phyloP scores from a whole-genome alignment of 2,888 invertebrate genomes.

The Macrophya annulata region DNA sequence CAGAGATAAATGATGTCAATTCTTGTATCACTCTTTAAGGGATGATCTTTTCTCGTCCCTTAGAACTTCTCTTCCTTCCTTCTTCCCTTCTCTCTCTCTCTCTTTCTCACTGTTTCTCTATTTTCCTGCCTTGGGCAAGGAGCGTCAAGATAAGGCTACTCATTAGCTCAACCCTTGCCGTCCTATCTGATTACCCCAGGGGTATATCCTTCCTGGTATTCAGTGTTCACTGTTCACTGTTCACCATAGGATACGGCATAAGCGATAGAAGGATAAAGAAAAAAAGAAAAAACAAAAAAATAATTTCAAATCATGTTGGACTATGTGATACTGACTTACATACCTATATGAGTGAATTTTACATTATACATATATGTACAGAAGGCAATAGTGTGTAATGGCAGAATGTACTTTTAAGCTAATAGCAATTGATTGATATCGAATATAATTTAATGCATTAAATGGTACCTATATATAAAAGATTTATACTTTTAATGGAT shows the following conservation, averaged over 20 bases:
- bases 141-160: conserved; percentile 48
- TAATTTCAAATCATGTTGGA: background rate
- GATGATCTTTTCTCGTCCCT: conserved; percentile 44
- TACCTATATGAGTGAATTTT: too few species aligned
- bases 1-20: background rate
- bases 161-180: conserved; percentile 50
- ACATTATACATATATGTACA: too few species aligned
- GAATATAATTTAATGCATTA: too few species aligned
- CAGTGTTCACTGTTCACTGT: background rate
- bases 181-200: conserved; percentile 52
- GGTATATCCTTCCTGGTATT: conserved; percentile 48
- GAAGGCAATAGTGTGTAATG: too few species aligned
- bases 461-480: background rate
- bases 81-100: background rate
- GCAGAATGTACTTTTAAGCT: too few species aligned
- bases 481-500: background rate
- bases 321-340: background rate
- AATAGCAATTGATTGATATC: too few species aligned
- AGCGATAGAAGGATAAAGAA: background rate
- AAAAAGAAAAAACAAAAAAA: too few species aligned
- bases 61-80: background rate
- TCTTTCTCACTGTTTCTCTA: conserved; percentile 34
- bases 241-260: background rate
- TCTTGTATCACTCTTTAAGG: conserved; percentile 40
- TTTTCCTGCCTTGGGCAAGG: conserved; percentile 51